phyloP scores from a whole-genome alignment of 1,140 invertebrate species.

The Neodiprion fabricii region DNA sequence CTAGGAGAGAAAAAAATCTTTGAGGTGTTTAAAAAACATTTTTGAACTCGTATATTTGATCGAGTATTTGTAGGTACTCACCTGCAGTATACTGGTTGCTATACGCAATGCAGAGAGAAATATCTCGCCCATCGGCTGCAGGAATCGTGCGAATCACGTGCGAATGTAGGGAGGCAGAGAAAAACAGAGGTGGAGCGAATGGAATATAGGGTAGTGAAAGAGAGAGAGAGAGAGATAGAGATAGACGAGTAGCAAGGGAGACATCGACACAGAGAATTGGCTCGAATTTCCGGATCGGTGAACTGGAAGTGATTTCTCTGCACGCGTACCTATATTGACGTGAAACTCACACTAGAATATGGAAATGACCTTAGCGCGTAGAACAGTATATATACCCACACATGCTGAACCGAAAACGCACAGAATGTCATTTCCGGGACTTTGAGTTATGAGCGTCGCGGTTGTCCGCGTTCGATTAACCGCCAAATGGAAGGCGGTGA shows the following conservation, averaged over 20 bases:
- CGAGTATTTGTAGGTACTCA: too few species aligned
- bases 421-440: slow-evolving; percentile 39
- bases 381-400: slow-evolving; percentile 15
- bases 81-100: neutral
- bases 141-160: neutral
- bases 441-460: slow-evolving; percentile 29
- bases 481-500: neutral
- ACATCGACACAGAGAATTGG: slow-evolving; percentile 34
- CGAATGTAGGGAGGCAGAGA: neutral
- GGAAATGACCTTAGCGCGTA: slow-evolving; percentile 40
- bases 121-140: neutral
- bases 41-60: too few species aligned
- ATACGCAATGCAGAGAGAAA: neutral
- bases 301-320: slow-evolving; percentile 43
- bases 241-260: slow-evolving; percentile 8
- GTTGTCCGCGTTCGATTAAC: neutral
- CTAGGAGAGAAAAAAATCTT: too few species aligned
- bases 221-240: neutral
- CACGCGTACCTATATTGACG: slow-evolving; percentile 27
- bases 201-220: neutral
- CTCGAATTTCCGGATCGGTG: slow-evolving; percentile 42
- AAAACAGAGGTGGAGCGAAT: neutral
- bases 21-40: too few species aligned
- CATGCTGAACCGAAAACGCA: neutral
- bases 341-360: slow-evolving; percentile 28